phyloP scores from a whole-genome alignment of 2,888 invertebrate genomes.

The Harpalus rubripes region DNA sequence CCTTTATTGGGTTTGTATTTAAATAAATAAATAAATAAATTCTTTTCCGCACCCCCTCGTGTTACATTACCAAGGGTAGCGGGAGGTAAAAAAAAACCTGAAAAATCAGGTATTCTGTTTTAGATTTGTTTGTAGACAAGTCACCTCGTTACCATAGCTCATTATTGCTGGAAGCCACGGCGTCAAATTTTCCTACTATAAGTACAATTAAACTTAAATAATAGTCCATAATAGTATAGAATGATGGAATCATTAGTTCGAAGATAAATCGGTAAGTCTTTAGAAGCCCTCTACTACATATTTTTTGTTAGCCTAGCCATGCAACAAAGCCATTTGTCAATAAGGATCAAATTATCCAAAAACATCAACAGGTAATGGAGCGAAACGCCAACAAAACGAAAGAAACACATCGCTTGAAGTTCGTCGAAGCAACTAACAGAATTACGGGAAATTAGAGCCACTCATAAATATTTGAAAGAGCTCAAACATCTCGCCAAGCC shows the following conservation, averaged over 20 bases:
- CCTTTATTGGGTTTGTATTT: no score
- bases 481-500: constrained; percentile 29
- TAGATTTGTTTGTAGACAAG: no score
- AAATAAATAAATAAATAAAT: no score
- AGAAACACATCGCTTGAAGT: constrained; percentile 42
- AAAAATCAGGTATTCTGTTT: no score
- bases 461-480: constrained; percentile 58
- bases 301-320: neutral
- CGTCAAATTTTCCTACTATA: no score
- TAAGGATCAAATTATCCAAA: constrained; percentile 30
- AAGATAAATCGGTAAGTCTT: neutral
- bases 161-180: no score
- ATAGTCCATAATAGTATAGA: neutral
- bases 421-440: constrained; percentile 35
- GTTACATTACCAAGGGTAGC: no score
- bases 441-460: constrained; percentile 52
- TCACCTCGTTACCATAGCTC: no score
- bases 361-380: constrained; percentile 50
- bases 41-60: no score
- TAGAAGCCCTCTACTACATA: neutral
- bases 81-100: no score
- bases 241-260: neutral
- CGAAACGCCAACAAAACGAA: constrained; percentile 7
- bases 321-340: neutral
- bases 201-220: neutral